Conservation (phyloP, 1,140 invertebrate species). For the Dryas iulia region DNA sequence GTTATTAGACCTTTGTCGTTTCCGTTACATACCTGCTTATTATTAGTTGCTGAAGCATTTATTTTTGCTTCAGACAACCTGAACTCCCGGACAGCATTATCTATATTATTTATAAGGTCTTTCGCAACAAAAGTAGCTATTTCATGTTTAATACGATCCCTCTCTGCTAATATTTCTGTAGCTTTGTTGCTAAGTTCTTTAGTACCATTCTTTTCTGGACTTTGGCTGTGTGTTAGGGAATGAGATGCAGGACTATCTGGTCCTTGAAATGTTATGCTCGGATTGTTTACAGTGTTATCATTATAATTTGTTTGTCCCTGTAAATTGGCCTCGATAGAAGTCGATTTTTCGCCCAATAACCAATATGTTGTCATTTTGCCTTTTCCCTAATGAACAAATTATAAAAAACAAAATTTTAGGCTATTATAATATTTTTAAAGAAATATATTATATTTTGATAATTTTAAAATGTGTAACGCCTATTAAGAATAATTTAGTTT, state of each 20-base stretch:
- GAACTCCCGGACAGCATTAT: slow-evolving; percentile 67
- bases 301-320: slow-evolving; percentile 35
- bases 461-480: no score
- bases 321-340: slow-evolving; percentile 23
- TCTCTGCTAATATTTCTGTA: slow-evolving; percentile 56
- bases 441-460: no score
- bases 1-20: slow-evolving; percentile 62
- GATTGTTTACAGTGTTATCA: slow-evolving; percentile 51
- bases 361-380: slow-evolving; percentile 94
- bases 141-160: slow-evolving; percentile 72
- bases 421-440: slow-evolving; percentile 9
- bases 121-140: slow-evolving; percentile 75
- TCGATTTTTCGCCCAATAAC: slow-evolving; percentile 86
- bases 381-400: slow-evolving; percentile 87
- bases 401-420: no score
- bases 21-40: slow-evolving; percentile 62
- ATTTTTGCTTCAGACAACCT: slow-evolving; percentile 58
- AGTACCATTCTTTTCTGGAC: slow-evolving; percentile 57
- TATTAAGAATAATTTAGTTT: no score
- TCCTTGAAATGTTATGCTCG: slow-evolving; percentile 74
- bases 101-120: slow-evolving; percentile 73
- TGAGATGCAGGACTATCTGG: slow-evolving; percentile 71
- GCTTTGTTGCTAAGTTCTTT: slow-evolving; percentile 48
- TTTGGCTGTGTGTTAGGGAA: slow-evolving; percentile 66
- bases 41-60: slow-evolving; percentile 37